phyloP scores from a whole-genome alignment of 2,888 invertebrate species.

The Eulithis testata region DNA sequence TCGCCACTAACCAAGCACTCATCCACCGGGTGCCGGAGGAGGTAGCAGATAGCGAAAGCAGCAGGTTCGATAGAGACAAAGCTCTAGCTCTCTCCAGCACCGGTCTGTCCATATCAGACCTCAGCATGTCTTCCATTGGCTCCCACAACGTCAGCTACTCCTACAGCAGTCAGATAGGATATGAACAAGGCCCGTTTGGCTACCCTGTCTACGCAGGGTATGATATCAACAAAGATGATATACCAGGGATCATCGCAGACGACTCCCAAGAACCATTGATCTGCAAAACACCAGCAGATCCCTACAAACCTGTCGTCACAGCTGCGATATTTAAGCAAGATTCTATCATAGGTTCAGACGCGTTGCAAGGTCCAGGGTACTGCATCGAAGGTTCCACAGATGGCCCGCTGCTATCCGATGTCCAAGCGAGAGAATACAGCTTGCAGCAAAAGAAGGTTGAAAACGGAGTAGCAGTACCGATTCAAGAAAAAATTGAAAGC shows the following conservation, averaged over 20 bases:
- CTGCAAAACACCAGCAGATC: conserved; percentile 76
- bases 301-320: conserved; percentile 88
- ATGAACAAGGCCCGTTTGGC: conserved; percentile 89
- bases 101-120: conserved; percentile 92
- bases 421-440: conserved; percentile 76
- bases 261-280: conserved; percentile 80
- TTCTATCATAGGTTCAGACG: conserved; percentile 78
- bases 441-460: conserved; percentile 73
- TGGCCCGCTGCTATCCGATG: conserved; percentile 79
- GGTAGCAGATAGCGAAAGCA: conserved; percentile 59
- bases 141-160: conserved; percentile 90
- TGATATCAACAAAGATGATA: conserved; percentile 71
- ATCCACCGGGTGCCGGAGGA: conserved; percentile 77
- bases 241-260: conserved; percentile 67
- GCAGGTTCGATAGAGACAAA: conserved; percentile 67
- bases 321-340: conserved; percentile 89
- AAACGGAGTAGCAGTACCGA: conserved; percentile 69
- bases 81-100: conserved; percentile 86
- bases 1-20: conserved; percentile 78
- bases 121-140: conserved; percentile 89
- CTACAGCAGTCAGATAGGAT: conserved; percentile 92
- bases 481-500: conserved; percentile 67
- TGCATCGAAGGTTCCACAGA: conserved; percentile 81
- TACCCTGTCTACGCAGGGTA: conserved; percentile 87
- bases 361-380: conserved; percentile 74